Conservation (phyloP, 1,140 invertebrate species). For the Temnothorax curvispinosus region DNA sequence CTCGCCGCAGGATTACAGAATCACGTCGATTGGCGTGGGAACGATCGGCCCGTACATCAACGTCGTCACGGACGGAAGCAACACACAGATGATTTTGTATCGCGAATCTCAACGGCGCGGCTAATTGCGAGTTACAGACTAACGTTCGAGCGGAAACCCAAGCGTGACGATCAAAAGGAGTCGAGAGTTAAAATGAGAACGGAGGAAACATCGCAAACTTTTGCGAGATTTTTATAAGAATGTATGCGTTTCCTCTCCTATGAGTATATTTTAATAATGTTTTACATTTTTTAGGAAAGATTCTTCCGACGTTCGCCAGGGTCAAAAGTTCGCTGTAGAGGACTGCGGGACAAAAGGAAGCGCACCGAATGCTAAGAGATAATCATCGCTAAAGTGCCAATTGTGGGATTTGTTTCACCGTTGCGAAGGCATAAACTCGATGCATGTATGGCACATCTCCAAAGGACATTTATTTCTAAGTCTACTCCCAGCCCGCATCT, state of each 20-base stretch:
- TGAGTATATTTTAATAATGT: not conserved
- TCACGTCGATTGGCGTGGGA: conserved; percentile 24
- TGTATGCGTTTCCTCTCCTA: not conserved
- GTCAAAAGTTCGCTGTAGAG: not conserved
- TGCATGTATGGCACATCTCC: conserved; percentile 15
- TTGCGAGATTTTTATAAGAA: not conserved
- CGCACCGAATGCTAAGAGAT: not conserved
- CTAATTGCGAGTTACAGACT: not conserved
- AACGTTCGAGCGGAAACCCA: not conserved
- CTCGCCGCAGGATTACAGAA: conserved; percentile 16
- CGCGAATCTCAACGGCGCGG: not conserved
- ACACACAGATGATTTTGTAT: too few relatives aligned
- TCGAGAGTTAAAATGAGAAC: not conserved
- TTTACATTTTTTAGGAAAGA: conserved; percentile 3
- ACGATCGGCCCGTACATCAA: not conserved
- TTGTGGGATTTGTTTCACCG: not conserved
- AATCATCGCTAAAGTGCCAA: not conserved
- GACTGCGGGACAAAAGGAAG: not conserved
- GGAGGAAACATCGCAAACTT: not conserved
- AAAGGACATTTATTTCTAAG: not conserved
- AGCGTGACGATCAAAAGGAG: not conserved
- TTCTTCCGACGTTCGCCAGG: not conserved
- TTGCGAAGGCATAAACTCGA: not conserved
- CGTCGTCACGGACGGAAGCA: too few relatives aligned
- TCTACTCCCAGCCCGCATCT: not conserved